Base-by-base conservation (phyloP, 2,113 vertebrate species). In the Chrysochloris asiatica region DNA sequence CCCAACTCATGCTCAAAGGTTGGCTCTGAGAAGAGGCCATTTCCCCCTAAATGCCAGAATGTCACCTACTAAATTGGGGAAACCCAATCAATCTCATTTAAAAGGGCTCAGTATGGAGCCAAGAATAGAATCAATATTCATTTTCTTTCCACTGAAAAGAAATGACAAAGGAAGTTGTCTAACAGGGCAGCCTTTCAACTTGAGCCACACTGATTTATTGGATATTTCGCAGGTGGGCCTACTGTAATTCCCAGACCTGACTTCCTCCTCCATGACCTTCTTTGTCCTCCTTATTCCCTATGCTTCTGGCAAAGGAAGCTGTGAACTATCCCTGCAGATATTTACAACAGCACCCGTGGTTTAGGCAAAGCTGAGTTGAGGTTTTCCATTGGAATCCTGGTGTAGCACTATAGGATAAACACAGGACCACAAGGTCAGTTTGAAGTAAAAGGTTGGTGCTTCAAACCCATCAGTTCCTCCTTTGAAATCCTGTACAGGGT, bases 41-140 rank as follows among this genome's bases (percentile, higher is more conserved):
- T 90, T 30, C 24, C 54, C n/a, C 41, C 65, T 86, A 77, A 93
- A 73, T 22, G 19, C 36, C 38, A n/a, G 41, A 89, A 89, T 69
- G 47, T 61, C 83, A 88, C 52, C 69, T 71, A 30, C 59, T 83
- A 80, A 90, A 88, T 28, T 75, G 79, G 65, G 89, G 45, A 88
- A 94, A 69, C 56, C 56, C 71, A 93, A 72, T 88, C 90, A 78
- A 45, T 91, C 69, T 89, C 72, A 91, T 92, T 50, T 47, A 82
- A 91, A 94, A 56, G 82, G 89, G 84, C 41, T 3, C 61, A 86
- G 38, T 69, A 63, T 86, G 75, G 80, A 86, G 59, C 92, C 93
- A 95, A 94, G 91, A 95, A 78, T 4, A 5, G 86, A 88, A 97
- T 96, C 95, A 92, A 88, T 96, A 95, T 96, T 96, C 88, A 95